Percentiles rank a stretch among this genome's conserved stretches.
Conservation (phyloP, 2,888 invertebrate species). For the Protodeltote pygarga region DNA sequence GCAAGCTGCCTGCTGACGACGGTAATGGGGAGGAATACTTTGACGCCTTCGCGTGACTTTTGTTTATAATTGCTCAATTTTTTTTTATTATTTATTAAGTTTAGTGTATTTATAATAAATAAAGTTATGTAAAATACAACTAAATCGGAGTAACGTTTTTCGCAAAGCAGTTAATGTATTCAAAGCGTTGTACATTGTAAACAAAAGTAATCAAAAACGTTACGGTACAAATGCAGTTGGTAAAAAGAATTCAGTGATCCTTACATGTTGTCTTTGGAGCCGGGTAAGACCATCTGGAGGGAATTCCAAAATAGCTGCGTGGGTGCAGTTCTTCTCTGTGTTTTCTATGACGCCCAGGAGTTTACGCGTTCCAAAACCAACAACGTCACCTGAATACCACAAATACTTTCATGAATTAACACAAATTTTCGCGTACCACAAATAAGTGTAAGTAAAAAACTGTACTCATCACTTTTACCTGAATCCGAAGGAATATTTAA, state of each 20-base stretch:
- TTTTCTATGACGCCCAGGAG: constrained; percentile 60
- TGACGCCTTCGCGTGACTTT: no score
- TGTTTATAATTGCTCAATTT: no score
- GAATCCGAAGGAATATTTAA: constrained; percentile 18
- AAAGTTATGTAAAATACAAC: neutral
- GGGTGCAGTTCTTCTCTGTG: constrained; percentile 87
- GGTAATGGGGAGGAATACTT: no score
- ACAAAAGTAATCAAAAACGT: no score
- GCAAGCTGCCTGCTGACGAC: no score
- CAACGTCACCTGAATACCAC: constrained; percentile 32
- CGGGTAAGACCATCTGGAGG: constrained; percentile 91
- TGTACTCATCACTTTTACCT: constrained; percentile 49
- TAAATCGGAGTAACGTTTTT: no score
- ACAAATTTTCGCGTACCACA: no score
- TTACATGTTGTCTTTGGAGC: constrained; percentile 87
- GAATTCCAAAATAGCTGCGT: constrained; percentile 92
- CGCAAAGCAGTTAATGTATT: no score
- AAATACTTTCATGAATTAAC: constrained; percentile 7
- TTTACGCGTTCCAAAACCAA: constrained; percentile 54
- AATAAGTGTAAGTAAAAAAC: neutral
- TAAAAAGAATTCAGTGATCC: constrained; percentile 23
- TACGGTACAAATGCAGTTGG: no score
- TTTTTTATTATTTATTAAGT: no score
- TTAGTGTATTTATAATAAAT: no score
- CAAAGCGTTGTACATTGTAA: no score